Evolutionary conservation across 1,140 invertebrate genomes (phyloP), one percentile per base, ranked within the genome.

Genomic region (Hylaeus volcanicus): DNA sequence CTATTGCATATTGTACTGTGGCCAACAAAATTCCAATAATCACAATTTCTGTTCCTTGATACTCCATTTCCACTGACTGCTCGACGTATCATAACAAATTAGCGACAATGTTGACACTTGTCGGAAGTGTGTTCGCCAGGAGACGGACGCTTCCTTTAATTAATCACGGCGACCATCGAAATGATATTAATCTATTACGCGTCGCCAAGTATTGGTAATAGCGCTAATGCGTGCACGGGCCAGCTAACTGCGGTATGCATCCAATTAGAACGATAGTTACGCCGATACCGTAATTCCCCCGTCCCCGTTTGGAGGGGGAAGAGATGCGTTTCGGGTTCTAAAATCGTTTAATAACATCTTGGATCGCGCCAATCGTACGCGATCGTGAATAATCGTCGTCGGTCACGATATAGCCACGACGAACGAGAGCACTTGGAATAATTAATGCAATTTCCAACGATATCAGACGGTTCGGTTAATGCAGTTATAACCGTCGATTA

Each of bases 401-500:
- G 58, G 74, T 79, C 48, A 75, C 55, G 55, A 71, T 78, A 76
- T 82, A 85, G 68, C 81, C 70, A 71, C 80, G 75, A 55, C 71
- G 79, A 74, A 72, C 83, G 71, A 85, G 71, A 85, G 83, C 75
- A 86, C 84, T 86, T 81, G 84, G 84, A 85, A 86, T 86, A 86
- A 86, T 86, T 86, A 86, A 86, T 86, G 79, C 75, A 85, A 86
- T 86, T 86, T 85, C 74, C 81, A 86, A 55, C 65, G 60, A 77
- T 86, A 85, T 79, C 79, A 73, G 58, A 15, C 58, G 83, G 41
- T 60, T 64, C 83, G 45, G 65, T 86, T 86, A 86, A 85, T 86
- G 84, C 63, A 86, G 84, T 85, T 85, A 86, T 82, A 79, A 82
- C 81, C 79, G 84, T 82, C 83, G 73, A 86, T 86, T 86, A 86